phyloP scores from a whole-genome alignment of 2,888 invertebrate species.

The Drosophila lacicola region DNA sequence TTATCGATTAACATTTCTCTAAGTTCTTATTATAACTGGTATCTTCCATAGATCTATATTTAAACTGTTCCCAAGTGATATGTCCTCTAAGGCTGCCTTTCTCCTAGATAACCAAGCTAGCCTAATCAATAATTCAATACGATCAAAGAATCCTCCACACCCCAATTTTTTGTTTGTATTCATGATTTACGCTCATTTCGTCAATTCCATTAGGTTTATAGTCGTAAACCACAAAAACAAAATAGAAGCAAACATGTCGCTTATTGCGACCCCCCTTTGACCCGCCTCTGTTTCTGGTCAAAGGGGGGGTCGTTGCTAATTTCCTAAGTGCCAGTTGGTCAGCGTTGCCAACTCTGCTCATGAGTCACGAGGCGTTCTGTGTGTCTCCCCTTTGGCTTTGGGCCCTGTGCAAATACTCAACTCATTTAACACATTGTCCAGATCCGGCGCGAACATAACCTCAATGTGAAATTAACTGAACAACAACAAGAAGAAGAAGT shows the following conservation, averaged over 20 bases:
- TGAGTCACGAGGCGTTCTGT: conserved; percentile 23
- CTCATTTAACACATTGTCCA: conserved; percentile 77
- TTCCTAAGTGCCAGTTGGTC: conserved; percentile 55
- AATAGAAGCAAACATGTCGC: conserved; percentile 12
- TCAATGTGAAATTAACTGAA: conserved; percentile 50
- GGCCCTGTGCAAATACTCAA: conserved; percentile 59
- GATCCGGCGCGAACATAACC: conserved; percentile 59
- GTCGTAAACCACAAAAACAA: neutral
- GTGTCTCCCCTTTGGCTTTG: conserved; percentile 1
- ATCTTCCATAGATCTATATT: too few relatives aligned
- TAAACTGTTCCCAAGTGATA: too few relatives aligned
- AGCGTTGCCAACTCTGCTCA: conserved; percentile 21
- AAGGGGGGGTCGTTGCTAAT: conserved; percentile 40
- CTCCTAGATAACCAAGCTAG: too few relatives aligned
- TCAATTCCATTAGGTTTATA: conserved; percentile 28
- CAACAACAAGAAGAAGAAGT: conserved; percentile 20
- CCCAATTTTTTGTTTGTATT: neutral
- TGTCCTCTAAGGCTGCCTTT: too few relatives aligned
- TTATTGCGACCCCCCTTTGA: conserved; percentile 9
- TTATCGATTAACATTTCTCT: too few relatives aligned
- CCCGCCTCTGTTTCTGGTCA: neutral
- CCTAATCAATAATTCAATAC: neutral
- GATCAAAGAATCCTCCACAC: conserved; percentile 1
- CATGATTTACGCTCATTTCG: conserved; percentile 27
- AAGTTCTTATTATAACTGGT: too few relatives aligned